Conservation (phyloP, 2,888 invertebrate genomes). For the Platycheirus albimanus region DNA sequence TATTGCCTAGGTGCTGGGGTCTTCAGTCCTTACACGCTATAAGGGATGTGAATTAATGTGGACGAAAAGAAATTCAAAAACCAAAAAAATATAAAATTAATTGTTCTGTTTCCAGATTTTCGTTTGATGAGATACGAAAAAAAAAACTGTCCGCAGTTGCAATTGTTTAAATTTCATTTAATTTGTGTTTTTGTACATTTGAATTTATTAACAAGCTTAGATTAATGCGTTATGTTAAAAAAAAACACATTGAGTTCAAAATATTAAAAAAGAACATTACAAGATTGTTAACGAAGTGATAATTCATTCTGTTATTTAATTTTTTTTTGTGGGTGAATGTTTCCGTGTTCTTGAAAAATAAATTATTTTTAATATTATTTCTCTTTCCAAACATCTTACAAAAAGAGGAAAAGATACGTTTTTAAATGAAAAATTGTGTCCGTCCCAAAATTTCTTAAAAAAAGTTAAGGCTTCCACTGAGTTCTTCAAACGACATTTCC, state of each 20-base stretch:
- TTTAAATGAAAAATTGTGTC: too few relatives aligned
- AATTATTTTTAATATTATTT: too few relatives aligned
- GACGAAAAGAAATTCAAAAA: too few relatives aligned
- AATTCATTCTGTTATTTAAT: conserved; percentile 6
- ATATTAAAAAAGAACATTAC: not conserved
- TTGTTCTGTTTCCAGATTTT: conserved; percentile 37
- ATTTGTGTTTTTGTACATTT: not conserved
- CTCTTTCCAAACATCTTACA: too few relatives aligned
- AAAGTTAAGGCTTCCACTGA: too few relatives aligned
- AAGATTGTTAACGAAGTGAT: conserved; percentile 3
- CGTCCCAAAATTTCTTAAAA: too few relatives aligned
- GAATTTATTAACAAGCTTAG: not conserved
- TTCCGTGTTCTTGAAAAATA: too few relatives aligned
- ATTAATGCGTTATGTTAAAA: conserved; percentile 14
- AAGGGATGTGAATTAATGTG: conserved; percentile 43
- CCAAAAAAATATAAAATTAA: conserved; percentile 43
- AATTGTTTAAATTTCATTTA: conserved; percentile 47
- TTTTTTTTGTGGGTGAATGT: not conserved
- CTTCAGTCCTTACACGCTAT: not conserved
- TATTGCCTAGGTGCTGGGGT: conserved; percentile 31
- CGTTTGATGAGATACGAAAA: conserved; percentile 40
- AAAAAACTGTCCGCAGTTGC: conserved; percentile 28
- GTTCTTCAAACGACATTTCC: too few relatives aligned
- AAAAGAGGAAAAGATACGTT: too few relatives aligned
- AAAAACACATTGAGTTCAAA: not conserved